Base-by-base conservation (phyloP, 1,140 invertebrate species). In the Elysia chlorotica region DNA sequence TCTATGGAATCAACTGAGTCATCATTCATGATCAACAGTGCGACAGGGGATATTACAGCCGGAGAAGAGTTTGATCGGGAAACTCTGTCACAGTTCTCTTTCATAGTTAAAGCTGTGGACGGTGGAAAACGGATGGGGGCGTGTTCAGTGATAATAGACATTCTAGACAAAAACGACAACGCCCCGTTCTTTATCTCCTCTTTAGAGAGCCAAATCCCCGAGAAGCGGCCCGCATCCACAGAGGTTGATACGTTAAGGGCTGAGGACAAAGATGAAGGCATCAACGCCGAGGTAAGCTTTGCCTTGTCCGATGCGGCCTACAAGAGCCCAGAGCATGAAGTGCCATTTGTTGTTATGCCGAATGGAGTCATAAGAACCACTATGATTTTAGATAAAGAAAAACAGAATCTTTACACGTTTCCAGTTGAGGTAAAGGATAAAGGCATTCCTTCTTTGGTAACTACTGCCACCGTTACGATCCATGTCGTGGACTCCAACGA, bases 101-200 rank as follows among this genome's bases (percentile, higher is more conserved):
- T 99, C 76, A 90, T 95, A 6, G 95, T 99, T 68, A 95, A 97
- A 86, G 98, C 97, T 0, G 87, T 94, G 36, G 98, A 99, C 83
- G 68, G 69, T 23, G 97, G 97, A 1, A 94, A 96, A 0, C 85
- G 96, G n/a, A 81, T 79, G 2, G 96, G 96, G 17, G 95, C 93
- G 2, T 91, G 94, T 0, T 94, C 93, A 23, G 93, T 99, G 0
- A 93, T 93, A 81, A 92, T 99, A 33, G 91, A 93, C 82, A 92
- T 99, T 31, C 89, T 92, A n/a, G 97, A 99, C 86, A 91, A 93
- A 0, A 99, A 99, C 86, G 97, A 99, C 85, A 96, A 98, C 87
- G 84, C 92, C 0, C 97, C 97, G 0, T 87, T 92, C 10, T 96
- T 99, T 82, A 92, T 94, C 68, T 76, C 71, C 0, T 83, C 61